Base-by-base conservation (phyloP, 2,113 vertebrate species). In the Noctilio leporinus region DNA sequence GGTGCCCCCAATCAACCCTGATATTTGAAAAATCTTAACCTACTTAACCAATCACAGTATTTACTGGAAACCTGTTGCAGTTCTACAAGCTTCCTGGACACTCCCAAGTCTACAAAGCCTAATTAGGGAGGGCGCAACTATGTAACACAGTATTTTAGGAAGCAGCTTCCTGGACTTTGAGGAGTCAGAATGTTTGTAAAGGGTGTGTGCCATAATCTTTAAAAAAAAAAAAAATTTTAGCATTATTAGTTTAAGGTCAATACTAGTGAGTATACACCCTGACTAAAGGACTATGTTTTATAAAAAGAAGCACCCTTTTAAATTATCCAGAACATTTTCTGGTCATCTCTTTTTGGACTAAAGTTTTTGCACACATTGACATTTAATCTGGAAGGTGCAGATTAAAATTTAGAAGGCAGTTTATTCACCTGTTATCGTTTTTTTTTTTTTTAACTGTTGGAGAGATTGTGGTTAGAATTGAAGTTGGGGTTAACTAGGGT, bases 151-250 rank as follows among this genome's bases (percentile, higher is more conserved):
- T 91, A 89, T 93, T 96, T 97, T 20, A 86, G 78, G 65, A 95
- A 91, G n/a, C 65, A 84, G 86, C 85, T 86, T 92, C 90, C 91
- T 93, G 77, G 51, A 86, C 73, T 93, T 82, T 96, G 40, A 86
- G 72, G 28, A 96, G 67, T 92, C 64, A 95, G 55, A 95, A 89
- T 89, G 45, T 96, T 95, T 85, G 35, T 78, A 89, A 84, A 96
- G 93, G 75, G 88, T 80, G 51, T 92, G 64, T 78, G 45, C 57
- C 55, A 93, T 22, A 86, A 20, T 33, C 7, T 14, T 67, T 45
- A n/a, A n/a, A n/a, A n/a, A n/a, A n/a, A n/a, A n/a, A n/a, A n/a
- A n/a, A n/a, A n/a, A 40, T 38, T 62, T 70, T 33, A 87, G 45
- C 75, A 92, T 35, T 84, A 9, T 45, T 59, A 49, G 4, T 70